Conservation (phyloP, 1,140 invertebrate species). For the Leptinotarsa lineolata region DNA sequence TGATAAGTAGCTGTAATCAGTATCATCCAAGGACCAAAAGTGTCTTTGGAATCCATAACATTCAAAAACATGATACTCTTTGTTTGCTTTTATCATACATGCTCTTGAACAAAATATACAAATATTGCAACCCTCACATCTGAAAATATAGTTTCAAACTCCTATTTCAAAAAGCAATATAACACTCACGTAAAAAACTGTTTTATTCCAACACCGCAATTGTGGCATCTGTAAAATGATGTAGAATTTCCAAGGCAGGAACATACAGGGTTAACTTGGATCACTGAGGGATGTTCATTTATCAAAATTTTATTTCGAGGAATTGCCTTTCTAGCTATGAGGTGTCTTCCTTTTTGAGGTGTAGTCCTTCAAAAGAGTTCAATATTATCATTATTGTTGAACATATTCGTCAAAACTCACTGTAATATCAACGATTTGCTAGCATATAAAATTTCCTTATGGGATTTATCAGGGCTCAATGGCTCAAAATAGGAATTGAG, state of each 20-base stretch:
- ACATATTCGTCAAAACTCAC: constrained; percentile 13
- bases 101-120: constrained; percentile 29
- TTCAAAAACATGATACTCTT: constrained; percentile 31
- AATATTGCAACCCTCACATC: constrained; percentile 34
- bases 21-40: constrained; percentile 33
- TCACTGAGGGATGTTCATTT: constrained; percentile 30
- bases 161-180: neutral
- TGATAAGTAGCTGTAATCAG: constrained; percentile 33
- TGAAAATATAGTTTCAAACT: constrained; percentile 18
- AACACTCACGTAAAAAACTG: constrained; percentile 29
- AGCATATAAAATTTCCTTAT: constrained; percentile 12
- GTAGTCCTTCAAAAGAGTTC: too few species aligned
- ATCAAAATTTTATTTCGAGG: constrained; percentile 27
- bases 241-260: constrained; percentile 16
- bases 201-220: constrained; percentile 27
- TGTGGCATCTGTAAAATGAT: constrained; percentile 32
- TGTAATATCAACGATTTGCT: constrained; percentile 7
- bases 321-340: constrained; percentile 20
- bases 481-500: constrained; percentile 1
- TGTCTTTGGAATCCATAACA: constrained; percentile 39
- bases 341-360: constrained; percentile 28
- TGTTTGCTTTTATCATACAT: constrained; percentile 23
- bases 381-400: too few species aligned
- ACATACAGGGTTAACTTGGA: constrained; percentile 33
- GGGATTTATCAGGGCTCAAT: neutral